Evolutionary conservation across 2,888 invertebrate species (phyloP), one percentile per base, ranked within the genome.

Genomic region (Melinopterus prodromus): DNA sequence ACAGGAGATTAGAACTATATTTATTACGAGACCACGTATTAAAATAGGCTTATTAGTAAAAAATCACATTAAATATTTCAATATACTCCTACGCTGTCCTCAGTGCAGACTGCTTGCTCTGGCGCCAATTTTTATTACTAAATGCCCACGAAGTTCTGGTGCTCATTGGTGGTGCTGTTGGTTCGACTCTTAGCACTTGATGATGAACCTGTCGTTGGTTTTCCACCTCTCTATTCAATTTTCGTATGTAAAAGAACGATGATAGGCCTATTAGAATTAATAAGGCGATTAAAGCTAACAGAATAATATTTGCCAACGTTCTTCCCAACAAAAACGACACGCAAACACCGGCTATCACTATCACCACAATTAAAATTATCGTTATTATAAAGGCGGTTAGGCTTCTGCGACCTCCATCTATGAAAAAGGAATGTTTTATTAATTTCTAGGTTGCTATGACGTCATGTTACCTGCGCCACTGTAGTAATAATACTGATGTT

Each of bases 361-460:
- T 85, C 14, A 84, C 75, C 6, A 84, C 35, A 38, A 86, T 83
- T 9, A 85, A 26, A 15, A 84, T 37, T 16, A 85, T 84, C 37
- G 84, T 83, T 70, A 85, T 78, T n/a, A 85, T 84, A 76, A 86
- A 82, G 70, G 86, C 82, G 37, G 85, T 83, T 14, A 86, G 82
- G 69, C 86, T 85, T 75, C 84, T 84, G 78, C 84, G 82, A 72
- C 85, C 79, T 79, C 85, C 85, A 84, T 80, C 76, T 85, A 83
- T 15, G 79, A 79, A 53, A 75, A 37, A 76, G 78, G 70, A 77
- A 16, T 6, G 53, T 53, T 53, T 53, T 26, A 72, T 16, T 16
- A 16, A 35, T 74, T 74, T 74, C 6, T 35, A 26, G 37, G 74
- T 72, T 26, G 14, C 36, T 15, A 14, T 72, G 14, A 36, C 26